phyloP scores from a whole-genome alignment of 2,888 invertebrate genomes.

The Mythimna impura region DNA sequence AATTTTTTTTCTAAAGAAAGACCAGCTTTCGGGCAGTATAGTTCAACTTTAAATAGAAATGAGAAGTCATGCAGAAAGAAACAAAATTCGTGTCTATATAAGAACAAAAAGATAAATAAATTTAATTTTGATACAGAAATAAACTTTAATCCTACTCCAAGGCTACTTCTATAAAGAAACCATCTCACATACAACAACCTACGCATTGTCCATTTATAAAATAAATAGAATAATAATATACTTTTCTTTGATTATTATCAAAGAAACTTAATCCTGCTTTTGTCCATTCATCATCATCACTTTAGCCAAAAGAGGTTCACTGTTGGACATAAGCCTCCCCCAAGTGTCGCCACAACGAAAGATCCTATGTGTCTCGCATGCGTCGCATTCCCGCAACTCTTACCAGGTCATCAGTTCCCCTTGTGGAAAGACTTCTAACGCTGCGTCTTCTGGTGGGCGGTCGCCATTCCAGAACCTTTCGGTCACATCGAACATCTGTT shows the following conservation, averaged over 20 bases:
- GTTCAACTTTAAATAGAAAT: not conserved
- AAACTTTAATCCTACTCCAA: not conserved
- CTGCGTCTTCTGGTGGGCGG: too few species aligned
- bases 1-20: too few species aligned
- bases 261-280: not conserved
- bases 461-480: too few species aligned
- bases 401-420: too few species aligned
- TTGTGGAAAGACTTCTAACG: too few species aligned
- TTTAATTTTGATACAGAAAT: not conserved
- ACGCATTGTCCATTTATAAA: conserved; percentile 5
- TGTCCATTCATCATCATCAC: not conserved
- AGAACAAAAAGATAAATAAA: not conserved
- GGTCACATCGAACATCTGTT: too few species aligned
- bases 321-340: too few species aligned
- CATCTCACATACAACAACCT: not conserved
- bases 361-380: too few species aligned
- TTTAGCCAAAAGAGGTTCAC: too few species aligned
- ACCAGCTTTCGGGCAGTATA: too few species aligned
- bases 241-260: not conserved
- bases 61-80: not conserved
- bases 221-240: not conserved
- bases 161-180: conserved; percentile 3
- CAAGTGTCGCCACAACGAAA: too few species aligned
- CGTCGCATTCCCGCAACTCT: too few species aligned
- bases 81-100: not conserved